Evolutionary conservation across 2,888 invertebrate species (phyloP).

Genomic region (Diabrotica balteata): DNA sequence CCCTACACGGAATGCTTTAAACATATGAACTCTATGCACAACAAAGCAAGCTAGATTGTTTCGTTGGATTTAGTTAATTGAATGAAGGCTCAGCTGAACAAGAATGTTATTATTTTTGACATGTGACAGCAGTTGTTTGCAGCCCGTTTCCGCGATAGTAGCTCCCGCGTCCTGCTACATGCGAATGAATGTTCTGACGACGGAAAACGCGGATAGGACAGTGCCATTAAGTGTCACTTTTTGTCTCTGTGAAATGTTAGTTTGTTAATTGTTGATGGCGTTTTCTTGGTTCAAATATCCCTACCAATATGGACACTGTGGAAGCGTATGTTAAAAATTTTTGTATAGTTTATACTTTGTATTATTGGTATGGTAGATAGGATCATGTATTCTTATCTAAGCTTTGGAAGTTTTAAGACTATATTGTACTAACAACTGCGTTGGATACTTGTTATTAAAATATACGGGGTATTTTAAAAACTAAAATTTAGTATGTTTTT

Average conservation of each 20-base stretch:
- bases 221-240: conserved; percentile 4
- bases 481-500: too few species aligned
- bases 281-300: conserved; percentile 36
- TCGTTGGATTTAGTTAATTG: conserved; percentile 40
- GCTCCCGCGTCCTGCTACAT: conserved; percentile 21
- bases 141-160: conserved; percentile 23
- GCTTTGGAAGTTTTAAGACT: neutral
- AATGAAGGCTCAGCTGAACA: conserved; percentile 35
- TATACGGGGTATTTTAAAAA: too few species aligned
- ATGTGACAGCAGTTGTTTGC: conserved; percentile 40
- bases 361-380: too few species aligned
- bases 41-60: conserved; percentile 30
- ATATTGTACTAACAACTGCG: too few species aligned
- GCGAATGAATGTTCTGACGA: conserved; percentile 7
- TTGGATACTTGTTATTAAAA: too few species aligned
- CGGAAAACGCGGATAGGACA: conserved; percentile 9
- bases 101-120: conserved; percentile 38
- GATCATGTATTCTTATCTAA: too few species aligned
- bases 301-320: conserved; percentile 18
- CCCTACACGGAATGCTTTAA: conserved; percentile 2
- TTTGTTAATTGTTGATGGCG: conserved; percentile 24
- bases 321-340: conserved; percentile 13
- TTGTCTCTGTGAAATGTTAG: neutral
- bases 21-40: conserved; percentile 8
- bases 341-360: too few species aligned